These are phyloP conservation scores for Agrochola lota DNA, from an alignment of 2,888 invertebrate species.

Conservation along the genomic window DNA sequence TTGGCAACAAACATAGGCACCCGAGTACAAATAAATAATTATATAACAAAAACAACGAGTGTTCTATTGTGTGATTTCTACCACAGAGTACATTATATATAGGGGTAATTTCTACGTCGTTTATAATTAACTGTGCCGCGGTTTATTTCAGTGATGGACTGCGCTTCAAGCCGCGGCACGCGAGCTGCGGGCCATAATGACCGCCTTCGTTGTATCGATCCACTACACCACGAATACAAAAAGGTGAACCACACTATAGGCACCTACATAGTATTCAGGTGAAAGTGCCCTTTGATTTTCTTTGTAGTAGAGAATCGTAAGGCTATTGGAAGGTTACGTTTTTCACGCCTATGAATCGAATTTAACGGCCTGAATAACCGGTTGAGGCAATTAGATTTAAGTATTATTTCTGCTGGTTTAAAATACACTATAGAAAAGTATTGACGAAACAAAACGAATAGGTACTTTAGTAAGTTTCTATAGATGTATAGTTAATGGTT, in stretches of 20 bases:
- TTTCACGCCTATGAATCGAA: slow-evolving; percentile 16
- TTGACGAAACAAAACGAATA: not conserved
- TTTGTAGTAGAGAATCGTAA: slow-evolving; percentile 5
- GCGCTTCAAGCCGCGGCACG: slow-evolving; percentile 63
- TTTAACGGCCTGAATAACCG: slow-evolving; percentile 2
- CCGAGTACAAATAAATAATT: not conserved
- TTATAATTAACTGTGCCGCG: slow-evolving; percentile 46
- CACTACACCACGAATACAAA: slow-evolving; percentile 56
- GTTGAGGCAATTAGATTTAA: slow-evolving; percentile 1
- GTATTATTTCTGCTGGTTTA: not conserved
- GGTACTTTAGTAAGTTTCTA: not conserved
- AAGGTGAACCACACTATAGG: slow-evolving; percentile 21
- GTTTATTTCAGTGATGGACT: slow-evolving; percentile 51
- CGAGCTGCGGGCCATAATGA: slow-evolving; percentile 64
- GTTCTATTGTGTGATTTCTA: slow-evolving; percentile 34
- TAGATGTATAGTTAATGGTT: too few species aligned
- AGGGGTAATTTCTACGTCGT: too few species aligned
- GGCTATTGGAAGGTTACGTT: slow-evolving; percentile 9
- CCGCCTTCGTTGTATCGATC: slow-evolving; percentile 77
- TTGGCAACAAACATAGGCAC: not conserved
- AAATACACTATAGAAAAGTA: not conserved
- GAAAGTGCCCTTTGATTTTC: slow-evolving; percentile 18
- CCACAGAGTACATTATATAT: too few species aligned
- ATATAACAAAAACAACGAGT: slow-evolving; percentile 4
- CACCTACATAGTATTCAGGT: slow-evolving; percentile 7